A percentile compares a stretch with the other conserved stretches of the same genome.
These are phyloP conservation scores for Hydroisotoma schaefferi DNA, from an alignment of 2,888 invertebrate species.

Conservation along the genomic window DNA sequence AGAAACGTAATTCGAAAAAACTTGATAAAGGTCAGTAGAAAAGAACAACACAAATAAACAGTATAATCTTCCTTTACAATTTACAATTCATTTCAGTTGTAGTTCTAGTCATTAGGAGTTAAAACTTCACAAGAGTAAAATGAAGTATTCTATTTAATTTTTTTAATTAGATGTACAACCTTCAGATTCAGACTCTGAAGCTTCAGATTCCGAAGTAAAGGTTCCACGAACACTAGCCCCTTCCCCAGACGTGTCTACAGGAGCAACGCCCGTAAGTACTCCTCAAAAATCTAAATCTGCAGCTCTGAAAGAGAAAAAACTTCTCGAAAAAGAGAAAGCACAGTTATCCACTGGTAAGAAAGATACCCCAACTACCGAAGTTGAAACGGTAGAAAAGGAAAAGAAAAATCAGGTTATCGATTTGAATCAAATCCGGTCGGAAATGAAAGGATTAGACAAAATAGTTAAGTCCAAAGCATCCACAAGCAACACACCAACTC, in stretches of 20 bases:
- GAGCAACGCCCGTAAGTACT: not conserved
- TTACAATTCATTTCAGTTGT: no score
- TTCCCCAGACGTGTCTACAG: not conserved
- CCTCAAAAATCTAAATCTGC: not conserved
- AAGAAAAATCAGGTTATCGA: constrained; percentile 50
- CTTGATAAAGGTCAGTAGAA: constrained; percentile 8
- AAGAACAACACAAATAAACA: constrained; percentile 6
- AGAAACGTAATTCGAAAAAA: constrained; percentile 15
- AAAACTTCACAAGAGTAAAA: no score
- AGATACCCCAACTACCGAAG: not conserved
- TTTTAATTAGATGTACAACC: no score
- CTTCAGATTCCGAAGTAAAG: constrained; percentile 37
- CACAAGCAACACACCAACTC: constrained; percentile 51
- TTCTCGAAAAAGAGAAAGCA: not conserved
- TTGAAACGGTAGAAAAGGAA: not conserved
- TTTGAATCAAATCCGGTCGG: constrained; percentile 77
- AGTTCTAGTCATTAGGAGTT: no score
- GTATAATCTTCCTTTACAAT: not conserved
- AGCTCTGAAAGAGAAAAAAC: not conserved
- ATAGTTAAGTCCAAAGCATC: constrained; percentile 55
- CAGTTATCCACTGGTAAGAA: not conserved
- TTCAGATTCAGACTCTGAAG: constrained; percentile 32
- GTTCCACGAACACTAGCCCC: not conserved
- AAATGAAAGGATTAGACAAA: constrained; percentile 73
- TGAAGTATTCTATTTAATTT: no score